Evolutionary conservation across 1,140 invertebrate species (phyloP).

Genomic region (Bicyclus anynana): DNA sequence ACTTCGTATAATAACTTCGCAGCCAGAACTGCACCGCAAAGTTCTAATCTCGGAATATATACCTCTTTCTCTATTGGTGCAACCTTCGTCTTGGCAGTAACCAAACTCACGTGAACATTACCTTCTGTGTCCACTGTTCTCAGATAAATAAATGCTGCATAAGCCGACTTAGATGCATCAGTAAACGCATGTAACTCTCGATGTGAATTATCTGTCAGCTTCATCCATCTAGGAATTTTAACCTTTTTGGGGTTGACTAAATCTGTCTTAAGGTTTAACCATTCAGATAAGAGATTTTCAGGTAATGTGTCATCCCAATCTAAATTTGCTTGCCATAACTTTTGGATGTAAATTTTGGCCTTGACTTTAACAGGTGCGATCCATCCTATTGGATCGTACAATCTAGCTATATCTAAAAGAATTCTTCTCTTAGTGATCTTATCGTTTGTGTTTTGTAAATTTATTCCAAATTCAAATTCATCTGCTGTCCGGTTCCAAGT

Average conservation of each 20-base stretch:
- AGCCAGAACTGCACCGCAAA: conserved; percentile 43
- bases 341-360: conserved; percentile 57
- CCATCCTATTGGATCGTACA: conserved; percentile 52
- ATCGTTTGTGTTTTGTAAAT: not conserved
- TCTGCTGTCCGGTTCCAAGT: conserved; percentile 27
- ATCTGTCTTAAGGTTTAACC: conserved; percentile 25
- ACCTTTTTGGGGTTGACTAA: conserved; percentile 24
- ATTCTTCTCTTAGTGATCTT: not conserved
- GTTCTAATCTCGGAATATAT: conserved; percentile 45
- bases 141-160: conserved; percentile 31
- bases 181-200: conserved; percentile 37
- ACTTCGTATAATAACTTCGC: conserved; percentile 29
- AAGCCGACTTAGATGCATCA: conserved; percentile 31
- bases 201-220: not conserved
- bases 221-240: conserved; percentile 27
- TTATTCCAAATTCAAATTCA: not conserved
- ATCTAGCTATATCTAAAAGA: conserved; percentile 19
- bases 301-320: conserved; percentile 44
- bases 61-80: conserved; percentile 35
- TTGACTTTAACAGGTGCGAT: conserved; percentile 47
- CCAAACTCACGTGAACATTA: conserved; percentile 16
- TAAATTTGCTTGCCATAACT: conserved; percentile 35
- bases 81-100: conserved; percentile 50
- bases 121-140: conserved; percentile 15
- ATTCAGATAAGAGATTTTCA: conserved; percentile 18